Evolutionary conservation across 2,113 vertebrate genomes (phyloP), one percentile per base, ranked within the genome.

Genomic region (Eublepharis macularius): DNA sequence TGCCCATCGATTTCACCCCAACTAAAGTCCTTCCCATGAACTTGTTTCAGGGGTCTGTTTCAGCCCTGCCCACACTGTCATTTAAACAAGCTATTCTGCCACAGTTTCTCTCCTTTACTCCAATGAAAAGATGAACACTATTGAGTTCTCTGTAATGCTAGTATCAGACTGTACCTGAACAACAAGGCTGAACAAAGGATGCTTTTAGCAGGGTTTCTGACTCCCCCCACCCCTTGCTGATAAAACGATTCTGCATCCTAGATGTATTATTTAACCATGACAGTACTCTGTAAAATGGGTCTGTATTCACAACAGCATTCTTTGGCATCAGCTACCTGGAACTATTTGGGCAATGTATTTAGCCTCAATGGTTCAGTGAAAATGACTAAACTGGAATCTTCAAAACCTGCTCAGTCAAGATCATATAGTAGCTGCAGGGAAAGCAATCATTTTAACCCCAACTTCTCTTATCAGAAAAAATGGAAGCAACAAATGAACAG

Each of bases 141-240:
- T 49, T 84, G 87, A 92, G 90, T 88, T 90, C 93, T 94, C 83
- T 91, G 93, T 92, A 87, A 92, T 76, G 90, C 87, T 88, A 90
- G 88, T 60, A 83, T 90, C 91, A 91, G 89, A 87, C n/a, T 85
- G 89, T 83, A 85, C 87, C 90, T 92, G 93, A 90, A 88, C 83
- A 70, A 24, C 4, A 39, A 0, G 32, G 78, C 84, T 32, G 7
- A 82, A n/a, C 79, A 92, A 90, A 76, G 83, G 14, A 73, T 69
- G 76, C 81, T 85, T 81, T 76, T 82, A 86, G 90, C 87, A 89
- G 73, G 32, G 81, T 1, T 0, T 54, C 57, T 76, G 76, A 90
- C 73, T 83, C 86, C 65, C 47, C 51, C 70, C 54, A 63, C 49
- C 34, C 6, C 76, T 73, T 13, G n/a, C 83, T 90, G 80, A 76